These are phyloP conservation scores for Pemphredon lugubris DNA, from an alignment of 2,888 invertebrate genomes.

Conservation along the genomic window DNA sequence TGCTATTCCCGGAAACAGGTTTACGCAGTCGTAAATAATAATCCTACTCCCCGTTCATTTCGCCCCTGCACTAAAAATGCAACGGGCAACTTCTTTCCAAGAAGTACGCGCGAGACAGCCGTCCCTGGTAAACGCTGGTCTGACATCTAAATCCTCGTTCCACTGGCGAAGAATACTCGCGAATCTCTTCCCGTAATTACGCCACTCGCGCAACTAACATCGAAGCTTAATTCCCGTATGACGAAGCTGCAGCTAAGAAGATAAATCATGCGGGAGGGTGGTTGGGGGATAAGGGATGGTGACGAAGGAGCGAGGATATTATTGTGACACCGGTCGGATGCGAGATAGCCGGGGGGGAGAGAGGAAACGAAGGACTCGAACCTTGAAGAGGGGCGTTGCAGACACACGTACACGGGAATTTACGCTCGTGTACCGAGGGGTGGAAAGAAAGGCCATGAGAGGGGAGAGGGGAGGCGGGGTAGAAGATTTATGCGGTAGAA, in stretches of 20 bases:
- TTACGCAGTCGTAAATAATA: too few relatives aligned
- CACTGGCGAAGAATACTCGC: too few relatives aligned
- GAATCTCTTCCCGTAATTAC: too few relatives aligned
- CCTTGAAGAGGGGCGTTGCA: background rate
- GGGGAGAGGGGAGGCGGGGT: constrained; percentile 11
- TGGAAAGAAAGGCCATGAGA: constrained; percentile 23
- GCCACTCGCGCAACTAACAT: background rate
- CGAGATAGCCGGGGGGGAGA: constrained; percentile 30
- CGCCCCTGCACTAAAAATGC: too few relatives aligned
- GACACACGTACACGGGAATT: constrained; percentile 25
- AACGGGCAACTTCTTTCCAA: too few relatives aligned
- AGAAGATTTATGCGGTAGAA: constrained; percentile 57
- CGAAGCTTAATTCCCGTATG: background rate
- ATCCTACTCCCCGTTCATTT: too few relatives aligned
- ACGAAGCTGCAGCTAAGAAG: background rate
- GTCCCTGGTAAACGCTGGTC: too few relatives aligned
- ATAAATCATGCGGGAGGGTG: too few relatives aligned
- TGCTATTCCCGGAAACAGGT: too few relatives aligned
- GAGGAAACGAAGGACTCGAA: constrained; percentile 13
- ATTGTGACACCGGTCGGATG: constrained; percentile 53
- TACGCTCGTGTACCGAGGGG: constrained; percentile 13
- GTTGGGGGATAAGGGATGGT: constrained; percentile 46
- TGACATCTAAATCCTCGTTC: too few relatives aligned
- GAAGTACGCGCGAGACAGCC: too few relatives aligned
- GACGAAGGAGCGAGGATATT: constrained; percentile 48